phyloP scores from a whole-genome alignment of 1,140 invertebrate genomes.

The Pygmarrhopalites habei region DNA sequence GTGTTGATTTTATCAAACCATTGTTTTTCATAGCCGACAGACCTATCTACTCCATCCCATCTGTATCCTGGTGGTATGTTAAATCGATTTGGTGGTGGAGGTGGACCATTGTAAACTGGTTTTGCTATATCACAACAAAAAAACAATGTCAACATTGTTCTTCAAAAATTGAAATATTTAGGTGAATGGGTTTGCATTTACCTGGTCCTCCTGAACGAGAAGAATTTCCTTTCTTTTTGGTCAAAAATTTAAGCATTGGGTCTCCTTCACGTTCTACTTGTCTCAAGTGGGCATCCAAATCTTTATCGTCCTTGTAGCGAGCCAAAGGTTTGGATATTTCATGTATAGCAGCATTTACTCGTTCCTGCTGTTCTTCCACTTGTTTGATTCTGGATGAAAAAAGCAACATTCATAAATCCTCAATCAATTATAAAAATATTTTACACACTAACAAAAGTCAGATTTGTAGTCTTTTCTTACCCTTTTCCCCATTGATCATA shows the following conservation, averaged over 20 bases:
- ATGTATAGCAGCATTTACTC: slow-evolving; percentile 61
- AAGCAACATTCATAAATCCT: background rate
- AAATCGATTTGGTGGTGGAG: slow-evolving; percentile 78
- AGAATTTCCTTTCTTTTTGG: slow-evolving; percentile 60
- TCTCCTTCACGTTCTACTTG: slow-evolving; percentile 75
- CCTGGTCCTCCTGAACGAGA: slow-evolving; percentile 22
- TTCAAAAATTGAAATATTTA: no score
- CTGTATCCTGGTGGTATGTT: slow-evolving; percentile 83
- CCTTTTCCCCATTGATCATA: slow-evolving; percentile 84
- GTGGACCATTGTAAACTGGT: slow-evolving; percentile 72
- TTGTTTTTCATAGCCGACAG: slow-evolving; percentile 92
- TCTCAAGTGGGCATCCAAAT: slow-evolving; percentile 69
- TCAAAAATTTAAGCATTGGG: slow-evolving; percentile 85
- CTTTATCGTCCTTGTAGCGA: slow-evolving; percentile 76
- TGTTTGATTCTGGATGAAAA: slow-evolving; percentile 57
- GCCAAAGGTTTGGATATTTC: slow-evolving; percentile 88
- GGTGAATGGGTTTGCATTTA: no score
- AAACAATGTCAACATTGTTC: background rate
- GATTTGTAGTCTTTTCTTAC: slow-evolving; percentile 46
- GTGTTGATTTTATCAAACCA: slow-evolving; percentile 75
- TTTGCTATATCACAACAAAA: no score
- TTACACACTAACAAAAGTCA: slow-evolving; percentile 5
- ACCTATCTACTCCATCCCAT: slow-evolving; percentile 97
- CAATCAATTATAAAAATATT: background rate
- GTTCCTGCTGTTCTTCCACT: slow-evolving; percentile 60